phyloP scores from a whole-genome alignment of 2,888 invertebrate genomes.

The Dicyrtomina minuta region DNA sequence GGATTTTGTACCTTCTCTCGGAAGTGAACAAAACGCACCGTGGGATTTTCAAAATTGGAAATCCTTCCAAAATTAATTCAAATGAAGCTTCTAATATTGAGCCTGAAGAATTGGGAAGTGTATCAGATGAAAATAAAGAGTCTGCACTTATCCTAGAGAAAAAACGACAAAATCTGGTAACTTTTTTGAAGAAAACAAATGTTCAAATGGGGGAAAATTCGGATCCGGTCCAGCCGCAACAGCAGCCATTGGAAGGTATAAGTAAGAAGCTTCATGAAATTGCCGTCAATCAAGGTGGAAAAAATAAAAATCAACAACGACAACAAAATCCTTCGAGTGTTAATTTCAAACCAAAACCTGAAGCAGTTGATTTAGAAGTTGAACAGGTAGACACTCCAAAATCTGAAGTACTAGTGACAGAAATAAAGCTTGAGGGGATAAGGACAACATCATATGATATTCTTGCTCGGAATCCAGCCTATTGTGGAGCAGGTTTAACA shows the following conservation, averaged over 20 bases:
- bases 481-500: slow-evolving; percentile 73
- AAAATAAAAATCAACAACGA: background rate
- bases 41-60: slow-evolving; percentile 40
- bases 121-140: slow-evolving; percentile 28
- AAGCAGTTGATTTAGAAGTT: slow-evolving; percentile 15
- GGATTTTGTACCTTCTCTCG: slow-evolving; percentile 75
- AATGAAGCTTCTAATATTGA: slow-evolving; percentile 46
- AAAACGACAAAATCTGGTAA: slow-evolving; percentile 54
- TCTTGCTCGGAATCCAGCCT: slow-evolving; percentile 77
- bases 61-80: slow-evolving; percentile 12
- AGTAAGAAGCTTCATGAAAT: slow-evolving; percentile 1
- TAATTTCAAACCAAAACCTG: background rate
- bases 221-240: background rate
- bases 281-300: background rate
- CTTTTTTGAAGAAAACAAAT: slow-evolving; percentile 55
- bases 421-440: too few species aligned
- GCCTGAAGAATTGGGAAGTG: slow-evolving; percentile 40
- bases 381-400: slow-evolving; percentile 19
- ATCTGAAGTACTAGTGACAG: slow-evolving; percentile 19
- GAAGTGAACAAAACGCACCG: slow-evolving; percentile 58
- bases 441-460: slow-evolving; percentile 65
- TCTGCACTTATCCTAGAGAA: slow-evolving; percentile 15
- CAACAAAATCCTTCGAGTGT: too few species aligned
- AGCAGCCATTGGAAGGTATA: background rate
- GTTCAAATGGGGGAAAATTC: slow-evolving; percentile 21